These are phyloP conservation scores for Bombus soroeensis DNA, from an alignment of 1,140 invertebrate genomes.

Conservation along the genomic window DNA sequence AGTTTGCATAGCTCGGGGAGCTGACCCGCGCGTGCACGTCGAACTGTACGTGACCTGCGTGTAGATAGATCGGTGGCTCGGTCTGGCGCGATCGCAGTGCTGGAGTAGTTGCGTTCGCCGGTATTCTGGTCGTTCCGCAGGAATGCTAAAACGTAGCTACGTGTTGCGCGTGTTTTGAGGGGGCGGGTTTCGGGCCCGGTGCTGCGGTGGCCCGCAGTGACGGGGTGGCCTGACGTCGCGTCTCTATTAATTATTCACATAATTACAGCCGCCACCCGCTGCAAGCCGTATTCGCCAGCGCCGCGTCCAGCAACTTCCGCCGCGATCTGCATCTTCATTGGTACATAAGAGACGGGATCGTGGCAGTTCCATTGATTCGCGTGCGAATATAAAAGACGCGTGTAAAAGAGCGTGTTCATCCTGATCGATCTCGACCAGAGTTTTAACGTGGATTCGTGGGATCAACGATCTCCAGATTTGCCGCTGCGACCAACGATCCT, in stretches of 20 bases:
- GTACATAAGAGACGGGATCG: neutral
- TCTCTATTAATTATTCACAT: conserved; percentile 78
- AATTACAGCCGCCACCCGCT: conserved; percentile 69
- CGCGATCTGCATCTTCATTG: neutral
- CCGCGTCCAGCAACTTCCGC: neutral
- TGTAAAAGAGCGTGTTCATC: neutral
- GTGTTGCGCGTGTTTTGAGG: conserved; percentile 53
- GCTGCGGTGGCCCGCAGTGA: conserved; percentile 81
- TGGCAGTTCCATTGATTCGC: neutral
- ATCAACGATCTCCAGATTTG: neutral
- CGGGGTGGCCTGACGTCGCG: conserved; percentile 81
- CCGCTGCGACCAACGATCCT: conserved; percentile 3
- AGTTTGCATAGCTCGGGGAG: neutral
- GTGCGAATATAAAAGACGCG: neutral
- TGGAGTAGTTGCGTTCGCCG: neutral
- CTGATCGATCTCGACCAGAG: too few relatives aligned
- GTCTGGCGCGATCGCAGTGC: conserved; percentile 14
- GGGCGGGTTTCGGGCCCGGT: conserved; percentile 77
- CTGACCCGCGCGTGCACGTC: neutral
- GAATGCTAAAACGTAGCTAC: conserved; percentile 35
- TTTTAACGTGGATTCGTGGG: neutral
- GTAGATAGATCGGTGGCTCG: conserved; percentile 16
- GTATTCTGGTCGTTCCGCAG: conserved; percentile 14
- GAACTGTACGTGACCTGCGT: conserved; percentile 11
- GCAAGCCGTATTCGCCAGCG: conserved; percentile 55